Conservation (phyloP, 2,113 vertebrate species). For the Protomyctophum bolini region DNA sequence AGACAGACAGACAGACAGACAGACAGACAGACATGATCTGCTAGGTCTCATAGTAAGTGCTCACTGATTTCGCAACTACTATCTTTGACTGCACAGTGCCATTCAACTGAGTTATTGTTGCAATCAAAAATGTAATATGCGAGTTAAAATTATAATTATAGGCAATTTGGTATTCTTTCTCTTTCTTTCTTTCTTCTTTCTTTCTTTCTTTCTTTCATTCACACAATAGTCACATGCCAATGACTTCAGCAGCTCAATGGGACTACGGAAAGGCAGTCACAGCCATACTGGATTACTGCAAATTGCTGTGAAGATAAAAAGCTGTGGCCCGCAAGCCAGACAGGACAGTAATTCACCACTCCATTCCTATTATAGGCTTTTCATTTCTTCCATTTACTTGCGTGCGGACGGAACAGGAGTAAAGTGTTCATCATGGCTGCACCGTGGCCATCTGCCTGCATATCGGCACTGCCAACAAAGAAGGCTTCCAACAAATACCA, state of each 20-base stretch:
- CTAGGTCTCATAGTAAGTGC: too few species aligned
- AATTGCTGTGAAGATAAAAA: slow-evolving; percentile 72
- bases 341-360: slow-evolving; percentile 78
- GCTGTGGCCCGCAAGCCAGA: slow-evolving; percentile 68
- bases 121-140: slow-evolving; percentile 58
- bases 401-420: slow-evolving; percentile 65
- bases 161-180: slow-evolving; percentile 34
- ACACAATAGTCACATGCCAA: slow-evolving; percentile 46
- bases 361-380: slow-evolving; percentile 74
- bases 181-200: too few species aligned
- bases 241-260: slow-evolving; percentile 43
- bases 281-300: slow-evolving; percentile 61
- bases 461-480: slow-evolving; percentile 62
- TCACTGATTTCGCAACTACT: too few species aligned
- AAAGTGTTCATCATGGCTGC: slow-evolving; percentile 68
- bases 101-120: slow-evolving; percentile 60
- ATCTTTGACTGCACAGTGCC: slow-evolving; percentile 51
- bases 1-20: too few species aligned
- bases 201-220: background rate
- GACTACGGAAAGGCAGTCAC: slow-evolving; percentile 44
- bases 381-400: slow-evolving; percentile 76
- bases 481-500: slow-evolving; percentile 68
- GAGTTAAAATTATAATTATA: slow-evolving; percentile 65
- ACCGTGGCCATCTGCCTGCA: slow-evolving; percentile 54
- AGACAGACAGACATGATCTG: too few species aligned